These are phyloP conservation scores for Apotomis capreana DNA, from an alignment of 2,888 invertebrate species.

Conservation along the genomic window DNA sequence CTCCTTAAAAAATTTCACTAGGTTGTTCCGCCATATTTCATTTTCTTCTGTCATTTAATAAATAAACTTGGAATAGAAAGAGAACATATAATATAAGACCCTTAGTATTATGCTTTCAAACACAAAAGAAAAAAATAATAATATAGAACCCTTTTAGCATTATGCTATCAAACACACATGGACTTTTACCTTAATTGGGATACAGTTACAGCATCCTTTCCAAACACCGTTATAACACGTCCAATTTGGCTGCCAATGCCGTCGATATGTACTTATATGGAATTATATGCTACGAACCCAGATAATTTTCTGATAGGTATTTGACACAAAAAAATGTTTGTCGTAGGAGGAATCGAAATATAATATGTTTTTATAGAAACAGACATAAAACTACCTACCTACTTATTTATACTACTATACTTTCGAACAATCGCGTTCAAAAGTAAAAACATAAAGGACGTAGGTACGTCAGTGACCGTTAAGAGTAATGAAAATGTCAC, in stretches of 20 bases:
- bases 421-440: too few species aligned
- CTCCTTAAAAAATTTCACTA: too few species aligned
- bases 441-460: too few species aligned
- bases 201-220: conserved; percentile 55
- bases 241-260: conserved; percentile 24
- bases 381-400: too few species aligned
- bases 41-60: not conserved
- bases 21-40: too few species aligned
- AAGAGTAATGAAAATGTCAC: not conserved
- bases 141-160: conserved; percentile 18
- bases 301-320: not conserved
- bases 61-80: not conserved
- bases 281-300: not conserved
- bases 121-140: not conserved
- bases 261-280: conserved; percentile 5
- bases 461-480: too few species aligned
- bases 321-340: too few species aligned
- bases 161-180: not conserved
- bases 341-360: too few species aligned
- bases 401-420: too few species aligned
- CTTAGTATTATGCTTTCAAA: not conserved
- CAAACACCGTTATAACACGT: conserved; percentile 52
- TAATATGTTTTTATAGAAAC: too few species aligned
- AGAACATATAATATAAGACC: conserved; percentile 1
- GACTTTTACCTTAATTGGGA: conserved; percentile 54